A percentile compares a stretch with the other conserved stretches of the same genome.
These are phyloP conservation scores for Phasianus colchicus DNA, from an alignment of 2,113 vertebrate genomes.

Conservation along the genomic window DNA sequence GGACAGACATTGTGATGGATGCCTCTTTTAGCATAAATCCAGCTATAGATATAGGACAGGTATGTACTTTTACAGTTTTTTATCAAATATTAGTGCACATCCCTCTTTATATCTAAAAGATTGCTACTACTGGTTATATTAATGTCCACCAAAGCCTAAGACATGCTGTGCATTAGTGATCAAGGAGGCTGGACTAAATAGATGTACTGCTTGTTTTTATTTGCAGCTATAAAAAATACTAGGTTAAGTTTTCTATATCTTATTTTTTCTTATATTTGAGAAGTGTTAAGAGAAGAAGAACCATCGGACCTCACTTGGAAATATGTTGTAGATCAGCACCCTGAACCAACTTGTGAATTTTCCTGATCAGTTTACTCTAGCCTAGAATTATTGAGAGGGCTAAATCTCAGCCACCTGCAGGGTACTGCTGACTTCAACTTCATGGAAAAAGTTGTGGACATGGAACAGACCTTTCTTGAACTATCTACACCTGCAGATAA, in stretches of 20 bases:
- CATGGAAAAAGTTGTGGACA: neutral
- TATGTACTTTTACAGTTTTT: constrained; percentile 39
- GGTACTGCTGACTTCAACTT: neutral
- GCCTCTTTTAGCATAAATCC: constrained; percentile 87
- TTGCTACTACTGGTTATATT: neutral
- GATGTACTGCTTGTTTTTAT: neutral
- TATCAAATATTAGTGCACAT: neutral
- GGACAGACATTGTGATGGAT: constrained; percentile 86
- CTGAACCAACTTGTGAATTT: neutral
- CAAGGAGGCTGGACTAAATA: neutral
- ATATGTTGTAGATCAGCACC: neutral
- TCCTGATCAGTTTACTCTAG: neutral
- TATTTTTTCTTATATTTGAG: neutral
- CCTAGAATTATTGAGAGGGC: neutral
- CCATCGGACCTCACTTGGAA: neutral
- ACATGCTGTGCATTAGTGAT: neutral
- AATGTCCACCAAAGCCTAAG: neutral
- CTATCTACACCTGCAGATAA: neutral
- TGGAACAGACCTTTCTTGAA: neutral
- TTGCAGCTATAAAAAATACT: neutral
- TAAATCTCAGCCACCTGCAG: neutral
- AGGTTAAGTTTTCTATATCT: neutral
- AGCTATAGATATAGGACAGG: constrained; percentile 91
- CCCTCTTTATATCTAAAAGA: neutral
- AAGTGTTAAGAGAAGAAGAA: neutral